Conservation (phyloP, 2,797 vertebrate species). For the Channallabes apus region DNA sequence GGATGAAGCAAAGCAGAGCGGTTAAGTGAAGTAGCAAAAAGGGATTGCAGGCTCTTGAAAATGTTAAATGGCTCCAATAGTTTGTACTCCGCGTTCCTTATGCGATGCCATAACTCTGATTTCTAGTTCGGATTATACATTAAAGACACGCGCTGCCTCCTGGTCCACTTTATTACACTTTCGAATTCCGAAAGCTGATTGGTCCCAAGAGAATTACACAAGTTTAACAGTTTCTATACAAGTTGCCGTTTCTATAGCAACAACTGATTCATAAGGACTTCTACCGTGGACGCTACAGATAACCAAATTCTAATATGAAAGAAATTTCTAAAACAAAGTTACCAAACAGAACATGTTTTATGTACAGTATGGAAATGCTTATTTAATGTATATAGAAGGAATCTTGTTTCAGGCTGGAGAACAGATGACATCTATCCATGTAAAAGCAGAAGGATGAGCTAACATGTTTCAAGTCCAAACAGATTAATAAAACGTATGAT, state of each 20-base stretch:
- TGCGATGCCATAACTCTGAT: conserved; percentile 7
- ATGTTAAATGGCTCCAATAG: conserved; percentile 15
- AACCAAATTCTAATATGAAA: background rate
- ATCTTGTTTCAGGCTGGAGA: background rate
- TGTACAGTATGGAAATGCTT: background rate
- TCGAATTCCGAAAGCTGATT: background rate
- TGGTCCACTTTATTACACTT: background rate
- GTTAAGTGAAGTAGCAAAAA: background rate
- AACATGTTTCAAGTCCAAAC: too few species aligned
- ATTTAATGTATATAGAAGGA: background rate
- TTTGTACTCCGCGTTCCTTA: conserved; percentile 1
- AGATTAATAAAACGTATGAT: too few species aligned
- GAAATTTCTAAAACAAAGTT: background rate
- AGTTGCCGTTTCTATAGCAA: background rate
- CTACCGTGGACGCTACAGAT: background rate
- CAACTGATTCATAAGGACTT: background rate
- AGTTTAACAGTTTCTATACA: background rate
- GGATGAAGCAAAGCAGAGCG: background rate
- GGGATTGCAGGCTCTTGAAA: conserved; percentile 6
- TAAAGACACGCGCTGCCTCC: background rate
- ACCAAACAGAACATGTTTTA: background rate
- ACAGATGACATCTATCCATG: background rate
- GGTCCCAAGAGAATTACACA: background rate
- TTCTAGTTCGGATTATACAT: background rate
- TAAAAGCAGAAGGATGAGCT: too few species aligned